Base-by-base conservation (phyloP, 2,888 invertebrate species). In the Drosophila mimetica region DNA sequence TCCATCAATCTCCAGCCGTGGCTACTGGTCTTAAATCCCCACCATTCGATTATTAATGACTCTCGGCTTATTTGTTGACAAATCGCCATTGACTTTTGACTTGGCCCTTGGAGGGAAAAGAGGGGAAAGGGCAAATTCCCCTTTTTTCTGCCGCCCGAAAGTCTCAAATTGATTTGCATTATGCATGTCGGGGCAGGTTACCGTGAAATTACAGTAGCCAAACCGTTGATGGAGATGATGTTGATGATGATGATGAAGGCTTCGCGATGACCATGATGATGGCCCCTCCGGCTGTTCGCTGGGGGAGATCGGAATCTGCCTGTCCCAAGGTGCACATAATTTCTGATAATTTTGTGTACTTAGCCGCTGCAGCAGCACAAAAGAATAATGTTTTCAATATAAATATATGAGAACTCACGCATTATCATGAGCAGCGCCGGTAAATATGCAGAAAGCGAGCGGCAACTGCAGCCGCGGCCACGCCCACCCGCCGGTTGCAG, bases 341-440 rank as follows among this genome's bases (percentile, higher is more conserved):
- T 82, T 87, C 86, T 78, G 75, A 85, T 85, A 82, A 83, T 83
- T 85, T 87, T 87, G 82, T 83, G 87, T 87, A 85, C 82, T 76
- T 86, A 84, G 84, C 74, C 70, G 55, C 52, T 65, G 71, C 82
- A 46, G 61, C 79, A 65, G 32, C 69, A 39, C 50, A 51, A 59
- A 59, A 47, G 64, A 65, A 74, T 74, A 77, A 61, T 79, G 64
- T 64, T 64, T 64, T 52, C 36, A 65, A 76, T 69, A 75, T 79
- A 60, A 58, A 61, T 54, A 73, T 70, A 50, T 39, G 46, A 50
- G 59, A 61, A 64, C 59, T 72, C 65, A 78, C 63, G 66, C 46
- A 48, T 57, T 61, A 42, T 48, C 41, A 34, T 48, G 71, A 50
- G 32, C 71, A 64, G 51, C 60, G 67, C 65, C 55, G 37, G 54